phyloP scores from a whole-genome alignment of 2,888 invertebrate species.

The Drosophila nigricruria region DNA sequence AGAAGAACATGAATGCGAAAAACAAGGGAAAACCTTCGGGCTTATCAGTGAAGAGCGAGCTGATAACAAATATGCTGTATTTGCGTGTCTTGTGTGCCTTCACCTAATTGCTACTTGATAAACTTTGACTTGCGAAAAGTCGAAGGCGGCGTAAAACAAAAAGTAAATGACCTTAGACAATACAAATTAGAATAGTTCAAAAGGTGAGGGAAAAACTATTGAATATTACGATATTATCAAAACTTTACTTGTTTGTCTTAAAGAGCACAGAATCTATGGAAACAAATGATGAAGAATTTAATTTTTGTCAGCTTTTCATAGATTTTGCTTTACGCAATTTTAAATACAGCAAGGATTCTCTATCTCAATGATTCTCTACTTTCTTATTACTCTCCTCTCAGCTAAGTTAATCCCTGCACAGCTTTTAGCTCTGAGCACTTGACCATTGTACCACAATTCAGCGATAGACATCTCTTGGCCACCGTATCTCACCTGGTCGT shows the following conservation, averaged over 20 bases:
- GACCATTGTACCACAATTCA: slow-evolving; percentile 33
- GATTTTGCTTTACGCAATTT: neutral
- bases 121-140: slow-evolving; percentile 36
- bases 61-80: slow-evolving; percentile 29
- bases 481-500: slow-evolving; percentile 13
- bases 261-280: neutral
- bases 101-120: slow-evolving; percentile 37
- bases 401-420: slow-evolving; percentile 17
- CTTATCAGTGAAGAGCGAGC: slow-evolving; percentile 34
- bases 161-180: neutral
- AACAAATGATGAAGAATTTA: neutral
- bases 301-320: too few relatives aligned
- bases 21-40: slow-evolving; percentile 23
- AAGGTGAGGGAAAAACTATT: neutral
- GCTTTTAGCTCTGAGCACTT: slow-evolving; percentile 51
- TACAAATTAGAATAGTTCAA: slow-evolving; percentile 10
- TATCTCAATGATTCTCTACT: neutral
- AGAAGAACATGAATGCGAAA: slow-evolving; percentile 6
- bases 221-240: neutral
- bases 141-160: slow-evolving; percentile 22
- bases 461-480: slow-evolving; percentile 26
- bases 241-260: neutral
- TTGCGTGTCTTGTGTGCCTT: slow-evolving; percentile 4
- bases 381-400: neutral
- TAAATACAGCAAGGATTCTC: neutral